Evolutionary conservation across 2,888 invertebrate genomes (phyloP), one percentile per base, ranked within the genome.

Genomic region (Agrilus biguttatus): DNA sequence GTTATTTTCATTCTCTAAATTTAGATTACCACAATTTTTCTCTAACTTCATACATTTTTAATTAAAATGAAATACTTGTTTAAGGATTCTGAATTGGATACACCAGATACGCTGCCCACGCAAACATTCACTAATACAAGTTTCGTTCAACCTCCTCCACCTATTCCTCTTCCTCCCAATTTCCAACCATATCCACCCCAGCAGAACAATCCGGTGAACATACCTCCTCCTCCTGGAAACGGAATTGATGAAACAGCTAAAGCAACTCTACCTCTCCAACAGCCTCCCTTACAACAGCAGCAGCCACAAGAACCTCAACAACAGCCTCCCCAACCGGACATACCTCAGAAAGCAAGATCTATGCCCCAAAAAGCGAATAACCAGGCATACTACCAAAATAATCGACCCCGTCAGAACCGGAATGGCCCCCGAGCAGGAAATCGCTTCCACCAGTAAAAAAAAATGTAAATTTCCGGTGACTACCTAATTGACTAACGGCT

Each of bases 121-220:
- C 86, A 87, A 66, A 88, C 87, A 37, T 89, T 83, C 65, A 88
- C 87, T 43, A 89, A 89, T 66, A 87, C 86, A 61, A 83, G 78
- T 59, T 88, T 79, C 62, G 71, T 75, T 56, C 67, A 71, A 35
- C 71, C 68, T 51, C 71, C 72, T 17, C 72, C 72, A 3, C 72
- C 72, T 10, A 72, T 74, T 51, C 74, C 72, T 3, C 66, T 74
- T 60, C 72, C 77, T 44, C 75, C 75, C 19, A 61, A 62, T 45
- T 63, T 61, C 49, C 60, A 59, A 41, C 51, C 64, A 60, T 63
- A 55, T 49, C 62, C 61, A 34, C 47, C 58, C 3, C 63, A 62
- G 33, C 47, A 51, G 35, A 51, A 50, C 1, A 47, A 50, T 42
- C 58, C 55, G 45, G 53, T 56, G 28, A 57, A 62, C 10, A 52